A percentile compares a stretch with the other conserved stretches of the same genome.
These are phyloP conservation scores for Mus minutoides DNA, from an alignment of 2,797 vertebrate genomes.

Conservation along the genomic window DNA sequence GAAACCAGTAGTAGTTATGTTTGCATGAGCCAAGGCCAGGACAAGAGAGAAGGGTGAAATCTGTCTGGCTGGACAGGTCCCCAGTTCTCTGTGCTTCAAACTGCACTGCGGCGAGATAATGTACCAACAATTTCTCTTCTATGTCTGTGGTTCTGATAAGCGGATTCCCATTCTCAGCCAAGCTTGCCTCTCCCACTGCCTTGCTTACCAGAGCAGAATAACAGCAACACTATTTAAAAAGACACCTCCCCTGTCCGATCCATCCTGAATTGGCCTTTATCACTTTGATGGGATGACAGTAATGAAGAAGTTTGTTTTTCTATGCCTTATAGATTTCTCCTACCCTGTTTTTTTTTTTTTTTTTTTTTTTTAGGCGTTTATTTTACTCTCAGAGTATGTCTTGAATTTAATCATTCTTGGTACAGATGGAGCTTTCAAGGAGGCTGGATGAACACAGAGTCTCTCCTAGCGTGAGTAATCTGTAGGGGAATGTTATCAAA, in stretches of 20 bases:
- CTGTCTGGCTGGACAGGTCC: no score
- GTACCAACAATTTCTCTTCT: neutral
- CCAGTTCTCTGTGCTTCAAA: neutral
- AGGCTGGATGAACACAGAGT: constrained; percentile 60
- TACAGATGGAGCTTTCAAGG: constrained; percentile 66
- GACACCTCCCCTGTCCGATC: neutral
- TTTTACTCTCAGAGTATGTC: constrained; percentile 50
- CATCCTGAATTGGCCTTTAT: constrained; percentile 16
- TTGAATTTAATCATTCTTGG: constrained; percentile 59
- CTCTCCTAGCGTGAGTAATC: constrained; percentile 59
- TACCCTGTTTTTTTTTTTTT: neutral
- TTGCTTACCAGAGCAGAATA: constrained; percentile 22
- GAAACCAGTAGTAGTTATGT: neutral
- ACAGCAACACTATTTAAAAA: neutral
- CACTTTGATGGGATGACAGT: constrained; percentile 27
- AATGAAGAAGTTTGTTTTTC: constrained; percentile 22
- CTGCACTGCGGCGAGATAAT: neutral
- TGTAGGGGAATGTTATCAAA: constrained; percentile 57
- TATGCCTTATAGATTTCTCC: neutral
- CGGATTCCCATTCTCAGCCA: neutral
- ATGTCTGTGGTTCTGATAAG: neutral
- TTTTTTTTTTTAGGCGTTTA: constrained; percentile 57
- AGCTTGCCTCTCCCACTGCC: neutral
- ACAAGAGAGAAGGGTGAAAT: neutral
- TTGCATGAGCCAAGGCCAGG: neutral